These are phyloP conservation scores for Latrodectus geometricus DNA, from an alignment of 1,140 invertebrate species.

Conservation along the genomic window DNA sequence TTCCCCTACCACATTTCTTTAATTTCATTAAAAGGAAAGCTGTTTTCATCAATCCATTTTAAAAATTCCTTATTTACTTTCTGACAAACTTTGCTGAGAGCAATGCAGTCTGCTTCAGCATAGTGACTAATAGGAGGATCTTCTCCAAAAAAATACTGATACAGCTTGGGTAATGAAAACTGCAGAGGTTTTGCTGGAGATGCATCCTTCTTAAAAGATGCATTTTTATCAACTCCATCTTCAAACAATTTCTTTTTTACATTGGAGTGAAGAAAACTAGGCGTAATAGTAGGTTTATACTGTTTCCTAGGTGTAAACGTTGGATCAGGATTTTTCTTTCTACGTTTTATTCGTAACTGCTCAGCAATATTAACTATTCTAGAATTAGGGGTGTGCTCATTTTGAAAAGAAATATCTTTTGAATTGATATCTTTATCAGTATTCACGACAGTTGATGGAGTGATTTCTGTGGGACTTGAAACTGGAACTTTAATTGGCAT, in stretches of 20 bases:
- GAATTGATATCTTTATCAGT: too few species aligned
- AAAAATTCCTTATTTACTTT: slow-evolving; percentile 64
- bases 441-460: not conserved
- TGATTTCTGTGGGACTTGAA: not conserved
- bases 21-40: slow-evolving; percentile 23
- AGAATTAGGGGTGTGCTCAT: slow-evolving; percentile 5
- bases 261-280: not conserved
- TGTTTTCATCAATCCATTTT: slow-evolving; percentile 53
- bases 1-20: slow-evolving; percentile 38
- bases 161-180: slow-evolving; percentile 47
- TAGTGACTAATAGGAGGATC: slow-evolving; percentile 28
- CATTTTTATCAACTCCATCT: not conserved
- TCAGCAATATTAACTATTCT: not conserved
- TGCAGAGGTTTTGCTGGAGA: not conserved
- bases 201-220: not conserved
- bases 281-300: not conserved
- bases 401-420: not conserved
- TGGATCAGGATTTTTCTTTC: slow-evolving; percentile 4
- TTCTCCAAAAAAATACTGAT: slow-evolving; percentile 48
- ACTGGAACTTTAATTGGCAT: not conserved
- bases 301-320: slow-evolving; percentile 7
- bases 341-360: not conserved
- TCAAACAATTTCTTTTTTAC: slow-evolving; percentile 22
- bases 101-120: slow-evolving; percentile 56
- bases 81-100: slow-evolving; percentile 49